Evolutionary conservation across 2,797 vertebrate genomes (phyloP).

Genomic region (Varecia variegata): DNA sequence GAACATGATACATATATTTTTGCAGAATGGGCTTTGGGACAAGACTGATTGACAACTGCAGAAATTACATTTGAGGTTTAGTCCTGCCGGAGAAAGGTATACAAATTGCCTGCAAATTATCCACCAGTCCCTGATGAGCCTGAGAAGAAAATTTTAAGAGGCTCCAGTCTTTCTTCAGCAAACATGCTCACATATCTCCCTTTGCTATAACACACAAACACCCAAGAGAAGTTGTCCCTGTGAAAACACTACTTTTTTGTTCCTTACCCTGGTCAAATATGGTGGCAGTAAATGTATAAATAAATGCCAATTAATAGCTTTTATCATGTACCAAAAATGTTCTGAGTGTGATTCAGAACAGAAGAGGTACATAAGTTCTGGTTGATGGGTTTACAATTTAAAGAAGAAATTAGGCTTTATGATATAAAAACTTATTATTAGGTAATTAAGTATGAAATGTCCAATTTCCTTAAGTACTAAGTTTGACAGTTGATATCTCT

Average conservation of each 20-base stretch:
- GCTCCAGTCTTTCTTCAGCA: slow-evolving; percentile 56
- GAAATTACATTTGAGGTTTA: slow-evolving; percentile 76
- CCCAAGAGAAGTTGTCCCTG: slow-evolving; percentile 18
- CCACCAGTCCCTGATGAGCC: slow-evolving; percentile 65
- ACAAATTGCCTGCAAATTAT: slow-evolving; percentile 75
- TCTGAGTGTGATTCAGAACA: background rate
- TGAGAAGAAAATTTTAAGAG: slow-evolving; percentile 63
- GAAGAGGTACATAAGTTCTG: background rate
- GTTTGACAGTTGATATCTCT: no score
- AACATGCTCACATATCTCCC: background rate
- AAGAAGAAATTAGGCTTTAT: slow-evolving; percentile 19
- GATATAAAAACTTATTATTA: background rate
- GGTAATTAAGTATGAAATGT: no score
- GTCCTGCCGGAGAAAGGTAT: slow-evolving; percentile 66
- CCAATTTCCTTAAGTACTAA: no score
- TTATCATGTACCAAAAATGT: background rate
- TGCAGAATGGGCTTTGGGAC: slow-evolving; percentile 59
- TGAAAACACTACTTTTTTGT: slow-evolving; percentile 22
- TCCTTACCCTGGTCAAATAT: slow-evolving; percentile 34
- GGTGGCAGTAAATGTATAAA: background rate
- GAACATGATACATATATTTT: slow-evolving; percentile 50
- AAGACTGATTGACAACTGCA: slow-evolving; percentile 75
- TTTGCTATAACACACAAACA: slow-evolving; percentile 10
- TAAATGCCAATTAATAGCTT: slow-evolving; percentile 17
- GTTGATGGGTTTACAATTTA: slow-evolving; percentile 21